Evolutionary conservation across 2,113 vertebrate genomes (phyloP), one percentile per base, ranked within the genome.

Genomic region (Sminthopsis crassicaudata): DNA sequence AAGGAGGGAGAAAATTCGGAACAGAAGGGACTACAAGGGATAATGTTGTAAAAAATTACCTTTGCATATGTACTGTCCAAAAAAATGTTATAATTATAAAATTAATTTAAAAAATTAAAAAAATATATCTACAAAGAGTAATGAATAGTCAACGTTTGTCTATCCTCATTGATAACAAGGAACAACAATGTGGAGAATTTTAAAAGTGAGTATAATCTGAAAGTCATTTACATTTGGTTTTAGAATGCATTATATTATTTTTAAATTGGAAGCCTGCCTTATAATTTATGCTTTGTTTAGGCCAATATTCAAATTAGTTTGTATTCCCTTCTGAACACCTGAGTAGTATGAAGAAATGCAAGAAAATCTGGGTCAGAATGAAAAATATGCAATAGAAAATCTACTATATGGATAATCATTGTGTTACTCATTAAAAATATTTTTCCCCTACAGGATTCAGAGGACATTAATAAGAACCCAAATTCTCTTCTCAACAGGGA

Each of bases 391-490:
- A 93, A 60, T 89, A 91, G 23, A 95, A 96, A 96, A 91, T 95
- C 90, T 95, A 46, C 92, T 89, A 46, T 92, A 67, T 90, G 42
- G 51, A 95, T 84, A 96, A 97, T 96, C 91, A 94, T 96, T 90
- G 93, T 91, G 54, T 94, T 92, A 96, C 96, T 96, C 94, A 93
- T 53, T 48, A 60, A 92, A 96, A 95, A 96, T 95, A 95, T 26
- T 57, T 67, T 36, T 14, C 30, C 30, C 96, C 97, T 88, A 90
- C 48, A 93, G 67, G 46, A 30, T 42, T 91, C 24, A 30, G 93
- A 93, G 46, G 46, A 91, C 92, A 94, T 97, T 93, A 92, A 84
- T 95, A 96, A 96, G 93, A 96, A 91, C 26, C 89, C 91, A 76
- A 26, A 9, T 36, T 95, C 67, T 97, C 50, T 90, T 27, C 30